These are phyloP conservation scores for Strix occidentalis DNA, from an alignment of 2,797 vertebrate genomes.

Conservation along the genomic window DNA sequence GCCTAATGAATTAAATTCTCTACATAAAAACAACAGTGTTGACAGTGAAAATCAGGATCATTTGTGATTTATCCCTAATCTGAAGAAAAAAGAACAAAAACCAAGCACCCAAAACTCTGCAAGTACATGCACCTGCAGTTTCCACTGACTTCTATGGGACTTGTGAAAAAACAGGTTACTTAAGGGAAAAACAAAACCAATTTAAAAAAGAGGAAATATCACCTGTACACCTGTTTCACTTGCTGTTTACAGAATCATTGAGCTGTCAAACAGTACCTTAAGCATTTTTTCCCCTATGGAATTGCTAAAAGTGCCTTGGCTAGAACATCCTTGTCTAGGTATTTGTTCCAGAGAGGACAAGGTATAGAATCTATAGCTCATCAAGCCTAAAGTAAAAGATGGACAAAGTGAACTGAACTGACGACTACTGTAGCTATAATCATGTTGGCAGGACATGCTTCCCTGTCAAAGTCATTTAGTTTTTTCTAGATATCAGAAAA, in stretches of 20 bases:
- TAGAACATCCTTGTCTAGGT: not conserved
- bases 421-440: not conserved
- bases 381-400: constrained; percentile 6
- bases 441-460: not conserved
- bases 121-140: not conserved
- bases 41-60: no score
- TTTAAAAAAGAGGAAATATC: not conserved
- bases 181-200: not conserved
- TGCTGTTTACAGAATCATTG: not conserved
- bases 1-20: no score
- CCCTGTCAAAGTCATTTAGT: not conserved
- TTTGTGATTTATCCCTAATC: no score
- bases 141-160: not conserved
- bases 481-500: not conserved
- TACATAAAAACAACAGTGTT: no score
- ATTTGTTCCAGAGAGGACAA: not conserved
- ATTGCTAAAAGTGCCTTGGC: not conserved
- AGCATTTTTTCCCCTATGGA: not conserved
- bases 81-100: not conserved
- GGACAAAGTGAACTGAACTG: not conserved
- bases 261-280: not conserved
- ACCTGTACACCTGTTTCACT: not conserved
- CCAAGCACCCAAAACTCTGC: not conserved
- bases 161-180: not conserved
- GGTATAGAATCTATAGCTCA: not conserved